These are phyloP conservation scores for Agonopterix alstromeriana DNA, from an alignment of 2,888 invertebrate species.

Conservation along the genomic window DNA sequence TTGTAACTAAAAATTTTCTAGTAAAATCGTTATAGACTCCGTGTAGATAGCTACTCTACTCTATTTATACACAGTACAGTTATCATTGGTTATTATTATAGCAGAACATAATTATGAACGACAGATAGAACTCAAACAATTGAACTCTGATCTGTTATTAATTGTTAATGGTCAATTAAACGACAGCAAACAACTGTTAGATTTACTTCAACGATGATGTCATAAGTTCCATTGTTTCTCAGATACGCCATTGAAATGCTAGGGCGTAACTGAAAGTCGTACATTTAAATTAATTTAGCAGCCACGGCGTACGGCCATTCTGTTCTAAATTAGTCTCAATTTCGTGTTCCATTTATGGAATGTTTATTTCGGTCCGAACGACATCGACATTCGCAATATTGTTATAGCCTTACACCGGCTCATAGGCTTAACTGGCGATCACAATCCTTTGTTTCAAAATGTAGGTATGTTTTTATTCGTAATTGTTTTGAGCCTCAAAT, in stretches of 20 bases:
- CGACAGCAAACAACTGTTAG: constrained; percentile 1
- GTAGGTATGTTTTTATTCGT: too few relatives aligned
- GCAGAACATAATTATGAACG: too few relatives aligned
- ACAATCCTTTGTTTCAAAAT: too few relatives aligned
- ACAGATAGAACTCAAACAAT: not conserved
- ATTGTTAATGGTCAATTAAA: not conserved
- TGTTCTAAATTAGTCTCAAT: constrained; percentile 14
- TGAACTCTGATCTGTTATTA: not conserved
- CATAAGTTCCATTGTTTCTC: not conserved
- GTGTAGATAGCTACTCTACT: too few relatives aligned
- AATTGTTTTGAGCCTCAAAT: too few relatives aligned
- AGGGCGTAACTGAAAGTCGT: not conserved
- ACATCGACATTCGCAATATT: constrained; percentile 1
- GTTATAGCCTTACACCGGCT: not conserved
- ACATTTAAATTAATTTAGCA: not conserved
- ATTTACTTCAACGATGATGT: constrained; percentile 1
- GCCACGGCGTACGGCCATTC: constrained; percentile 1
- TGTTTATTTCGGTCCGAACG: constrained; percentile 6
- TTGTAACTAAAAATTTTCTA: too few relatives aligned
- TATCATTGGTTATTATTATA: too few relatives aligned
- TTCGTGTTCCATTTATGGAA: constrained; percentile 13
- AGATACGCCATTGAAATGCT: not conserved
- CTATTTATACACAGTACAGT: too few relatives aligned
- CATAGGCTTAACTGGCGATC: not conserved
- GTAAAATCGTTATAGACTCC: too few relatives aligned